phyloP scores from a whole-genome alignment of 2,888 invertebrate species.

The Acanthoscelides obtectus region DNA sequence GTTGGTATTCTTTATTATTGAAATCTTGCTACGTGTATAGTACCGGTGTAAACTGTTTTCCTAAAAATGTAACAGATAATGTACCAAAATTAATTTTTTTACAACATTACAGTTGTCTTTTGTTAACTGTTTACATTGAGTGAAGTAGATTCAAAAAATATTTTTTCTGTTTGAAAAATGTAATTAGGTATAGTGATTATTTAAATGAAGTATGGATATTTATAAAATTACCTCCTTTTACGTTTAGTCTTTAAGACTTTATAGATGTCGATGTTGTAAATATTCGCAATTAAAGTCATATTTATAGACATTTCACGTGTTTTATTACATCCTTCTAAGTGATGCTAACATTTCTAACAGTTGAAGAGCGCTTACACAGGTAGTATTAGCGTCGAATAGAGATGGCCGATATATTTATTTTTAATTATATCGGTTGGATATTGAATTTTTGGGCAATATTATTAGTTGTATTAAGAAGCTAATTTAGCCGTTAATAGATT shows the following conservation, averaged over 20 bases:
- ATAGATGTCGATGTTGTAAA: constrained; percentile 44
- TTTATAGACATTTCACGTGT: constrained; percentile 33
- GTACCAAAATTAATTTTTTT: background rate
- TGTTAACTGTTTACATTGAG: background rate
- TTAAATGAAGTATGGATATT: constrained; percentile 26
- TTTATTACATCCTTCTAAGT: no score
- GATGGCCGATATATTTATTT: no score
- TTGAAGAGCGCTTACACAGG: no score
- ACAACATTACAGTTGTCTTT: background rate
- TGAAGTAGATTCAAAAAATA: constrained; percentile 7
- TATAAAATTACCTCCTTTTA: constrained; percentile 28
- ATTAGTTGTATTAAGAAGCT: no score
- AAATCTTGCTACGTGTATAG: background rate
- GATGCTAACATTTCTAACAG: no score
- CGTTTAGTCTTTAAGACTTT: constrained; percentile 31
- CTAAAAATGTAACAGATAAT: background rate
- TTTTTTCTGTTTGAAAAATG: constrained; percentile 16
- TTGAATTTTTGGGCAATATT: no score
- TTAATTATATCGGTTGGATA: no score
- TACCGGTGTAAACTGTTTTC: background rate
- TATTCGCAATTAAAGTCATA: constrained; percentile 42
- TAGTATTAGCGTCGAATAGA: no score
- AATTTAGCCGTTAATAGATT: no score
- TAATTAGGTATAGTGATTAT: constrained; percentile 18
- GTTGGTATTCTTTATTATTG: background rate